Base-by-base conservation (phyloP, 2,797 vertebrate genomes). In the Rhynchotus rufescens region DNA sequence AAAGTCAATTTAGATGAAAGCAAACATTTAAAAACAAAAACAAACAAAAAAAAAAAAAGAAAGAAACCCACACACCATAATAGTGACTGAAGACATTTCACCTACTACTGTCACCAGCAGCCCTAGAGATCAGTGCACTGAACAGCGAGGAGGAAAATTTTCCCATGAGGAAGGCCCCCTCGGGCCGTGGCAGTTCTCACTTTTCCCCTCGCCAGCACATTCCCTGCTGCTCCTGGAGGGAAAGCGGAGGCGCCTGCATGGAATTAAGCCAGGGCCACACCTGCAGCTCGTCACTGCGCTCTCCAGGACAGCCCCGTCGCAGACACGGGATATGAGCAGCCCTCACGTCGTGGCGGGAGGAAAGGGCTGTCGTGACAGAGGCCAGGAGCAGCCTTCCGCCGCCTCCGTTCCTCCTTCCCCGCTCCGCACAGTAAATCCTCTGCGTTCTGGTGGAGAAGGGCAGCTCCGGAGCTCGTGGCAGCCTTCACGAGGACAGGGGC, bases 1-100 rank as follows among this genome's bases (percentile, higher is more conserved):
- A 83, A 94, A 95, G 92, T 47, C 78, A 92, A 94, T 84, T 87
- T 88, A 95, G 94, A 97, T 85, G 62, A 83, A 94, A 87, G 23
- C 34, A 85, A 61, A 60, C 4, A 92, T 73, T 65, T 5, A 56
- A 91, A 91, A 83, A 44, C 44, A 93, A 9, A 34, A 90, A n/a
- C 5, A 77, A 36, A 36, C 36, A 36, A 40, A 34, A 60, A n/a
- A 44, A 26, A 20, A 20, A 6, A 19, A 44, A 44, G 17, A 44
- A 44, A 44, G 10, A 36, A 36, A 36, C 36, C 36, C 45, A 22
- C 45, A 47, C 40, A 42, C 36, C 36, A 36, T 47, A 47, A 47
- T 47, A 47, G 45, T 67, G 59, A 47, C 34, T 74, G 40, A 86
- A 90, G 91, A 40, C 38, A 66, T 82, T 88, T 91, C 77, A 34